A percentile compares a stretch with the other conserved stretches of the same genome.
These are phyloP conservation scores for Periphyllus acericola DNA, from an alignment of 2,888 invertebrate genomes.

Conservation along the genomic window DNA sequence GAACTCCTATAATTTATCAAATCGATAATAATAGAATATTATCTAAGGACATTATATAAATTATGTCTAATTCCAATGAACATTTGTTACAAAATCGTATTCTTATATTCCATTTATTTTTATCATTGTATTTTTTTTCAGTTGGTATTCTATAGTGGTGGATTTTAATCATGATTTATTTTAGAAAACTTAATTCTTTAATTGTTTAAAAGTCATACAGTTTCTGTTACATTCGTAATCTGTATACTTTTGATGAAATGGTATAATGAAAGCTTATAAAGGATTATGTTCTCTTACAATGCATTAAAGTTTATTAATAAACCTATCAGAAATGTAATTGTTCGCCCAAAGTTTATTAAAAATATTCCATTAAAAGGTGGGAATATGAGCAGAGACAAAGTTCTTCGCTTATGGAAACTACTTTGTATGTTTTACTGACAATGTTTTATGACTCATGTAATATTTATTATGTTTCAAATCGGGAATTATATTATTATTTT, in stretches of 20 bases:
- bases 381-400: background rate
- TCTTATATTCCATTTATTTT: no score
- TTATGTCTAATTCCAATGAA: no score
- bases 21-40: no score
- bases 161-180: background rate
- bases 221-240: background rate
- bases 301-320: background rate
- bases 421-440: background rate
- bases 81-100: no score
- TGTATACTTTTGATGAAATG: background rate
- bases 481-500: background rate
- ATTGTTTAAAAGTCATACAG: background rate
- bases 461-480: background rate
- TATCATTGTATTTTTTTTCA: no score
- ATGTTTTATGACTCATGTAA: background rate
- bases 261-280: background rate
- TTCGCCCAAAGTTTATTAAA: background rate
- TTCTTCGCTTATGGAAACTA: background rate
- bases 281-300: background rate
- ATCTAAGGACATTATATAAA: no score
- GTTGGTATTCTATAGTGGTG: background rate
- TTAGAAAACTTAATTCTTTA: background rate
- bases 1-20: no score
- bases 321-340: background rate
- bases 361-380: slow-evolving; percentile 1